Evolutionary conservation across 2,888 invertebrate genomes (phyloP).

Genomic region (Esperia sulphurella): DNA sequence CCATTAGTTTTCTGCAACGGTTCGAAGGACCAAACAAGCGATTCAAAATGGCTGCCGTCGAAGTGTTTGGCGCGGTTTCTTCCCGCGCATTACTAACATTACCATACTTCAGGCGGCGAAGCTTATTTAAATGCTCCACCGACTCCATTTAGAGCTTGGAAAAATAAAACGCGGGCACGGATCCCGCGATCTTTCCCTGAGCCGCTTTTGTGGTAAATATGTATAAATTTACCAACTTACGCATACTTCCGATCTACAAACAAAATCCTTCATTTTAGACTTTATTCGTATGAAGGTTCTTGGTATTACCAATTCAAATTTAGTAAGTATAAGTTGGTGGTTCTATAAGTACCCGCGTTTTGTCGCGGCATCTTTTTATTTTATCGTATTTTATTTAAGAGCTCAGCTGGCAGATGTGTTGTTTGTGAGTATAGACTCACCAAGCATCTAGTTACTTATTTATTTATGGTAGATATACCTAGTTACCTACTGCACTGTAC

Average conservation of each 20-base stretch:
- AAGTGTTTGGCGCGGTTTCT: slow-evolving; percentile 63
- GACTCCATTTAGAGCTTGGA: slow-evolving; percentile 79
- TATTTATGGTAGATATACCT: not conserved
- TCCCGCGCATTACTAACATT: slow-evolving; percentile 75
- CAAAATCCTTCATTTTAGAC: slow-evolving; percentile 25
- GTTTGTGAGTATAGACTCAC: slow-evolving; percentile 51
- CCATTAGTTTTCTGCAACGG: slow-evolving; percentile 11
- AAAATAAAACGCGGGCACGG: slow-evolving; percentile 76
- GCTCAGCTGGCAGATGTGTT: slow-evolving; percentile 72
- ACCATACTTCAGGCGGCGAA: slow-evolving; percentile 76
- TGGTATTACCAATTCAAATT: slow-evolving; percentile 8
- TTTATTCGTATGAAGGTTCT: slow-evolving; percentile 23
- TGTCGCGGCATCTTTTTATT: slow-evolving; percentile 75
- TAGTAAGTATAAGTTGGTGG: slow-evolving; percentile 30
- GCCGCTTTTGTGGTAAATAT: slow-evolving; percentile 80
- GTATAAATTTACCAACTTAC: slow-evolving; percentile 63
- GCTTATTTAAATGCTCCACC: slow-evolving; percentile 80
- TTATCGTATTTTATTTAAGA: slow-evolving; percentile 73
- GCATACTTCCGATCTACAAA: slow-evolving; percentile 19
- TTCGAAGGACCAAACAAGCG: slow-evolving; percentile 35
- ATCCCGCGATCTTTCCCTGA: slow-evolving; percentile 75
- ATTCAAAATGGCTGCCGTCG: slow-evolving; percentile 69
- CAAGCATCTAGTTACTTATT: slow-evolving; percentile 6
- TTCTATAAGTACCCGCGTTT: slow-evolving; percentile 70
- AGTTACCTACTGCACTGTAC: too few species aligned